These are phyloP conservation scores for Eristalinus sepulchralis DNA, from an alignment of 2,888 invertebrate species.

Conservation along the genomic window DNA sequence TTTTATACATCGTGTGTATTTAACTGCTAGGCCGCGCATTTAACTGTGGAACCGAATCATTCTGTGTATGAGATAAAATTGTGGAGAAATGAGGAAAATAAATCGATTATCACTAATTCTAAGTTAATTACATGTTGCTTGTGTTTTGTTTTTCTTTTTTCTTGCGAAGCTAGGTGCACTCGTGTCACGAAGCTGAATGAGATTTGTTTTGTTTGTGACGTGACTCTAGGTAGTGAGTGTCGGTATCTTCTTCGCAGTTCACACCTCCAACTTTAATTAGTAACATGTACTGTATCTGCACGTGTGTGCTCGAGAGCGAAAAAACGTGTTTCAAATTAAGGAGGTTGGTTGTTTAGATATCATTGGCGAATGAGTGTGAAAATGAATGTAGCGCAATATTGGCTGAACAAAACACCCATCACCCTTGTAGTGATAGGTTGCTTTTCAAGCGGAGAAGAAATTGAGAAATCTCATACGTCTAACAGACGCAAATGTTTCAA, in stretches of 20 bases:
- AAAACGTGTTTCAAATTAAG: too few relatives aligned
- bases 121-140: not conserved
- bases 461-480: too few relatives aligned
- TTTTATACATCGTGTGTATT: not conserved
- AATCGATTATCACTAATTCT: conserved; percentile 28
- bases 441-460: too few relatives aligned
- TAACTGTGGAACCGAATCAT: conserved; percentile 8
- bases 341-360: too few relatives aligned
- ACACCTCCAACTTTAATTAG: not conserved
- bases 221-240: not conserved
- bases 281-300: not conserved
- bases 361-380: too few relatives aligned
- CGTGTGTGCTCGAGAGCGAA: not conserved
- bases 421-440: too few relatives aligned
- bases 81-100: conserved; percentile 6
- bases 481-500: too few relatives aligned
- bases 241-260: not conserved
- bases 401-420: too few relatives aligned
- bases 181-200: not conserved
- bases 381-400: too few relatives aligned
- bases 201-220: not conserved
- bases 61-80: conserved; percentile 12
- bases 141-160: not conserved
- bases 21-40: conserved; percentile 17
- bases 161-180: not conserved